Evolutionary conservation across 2,113 vertebrate genomes (phyloP), one percentile per base, ranked within the genome.

Genomic region (Orcinus orca): DNA sequence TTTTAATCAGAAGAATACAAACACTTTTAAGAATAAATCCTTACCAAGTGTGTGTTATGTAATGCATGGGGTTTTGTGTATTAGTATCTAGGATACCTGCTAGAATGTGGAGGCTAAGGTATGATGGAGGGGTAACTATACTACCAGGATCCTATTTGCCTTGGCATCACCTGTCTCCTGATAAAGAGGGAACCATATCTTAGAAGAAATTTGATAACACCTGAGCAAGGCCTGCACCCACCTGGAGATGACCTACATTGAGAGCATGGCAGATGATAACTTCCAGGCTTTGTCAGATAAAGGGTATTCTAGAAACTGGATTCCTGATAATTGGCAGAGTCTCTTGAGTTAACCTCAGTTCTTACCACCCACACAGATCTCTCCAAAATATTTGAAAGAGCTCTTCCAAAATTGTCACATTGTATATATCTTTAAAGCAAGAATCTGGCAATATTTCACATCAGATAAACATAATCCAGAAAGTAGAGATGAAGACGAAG

Each of bases 331-430:
- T 73, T 95, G 68, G 38, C 41, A 94, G 20, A 81, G 1, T 18
- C 62, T 94, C 50, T 88, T 70, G 41, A 85, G 47, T 55, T 93
- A 60, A 90, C 70, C 80, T 65, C 36, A 90, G 41, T 84, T 92
- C 47, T 94, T 97, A 93, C 58, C 23, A 15, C 25, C 41, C 8
- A 79, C 8, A 25, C 50, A 85, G 13, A 94, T 90, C 26, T 82
- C 21, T 88, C 63, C 68, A 68, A 97, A 94, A 80, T 90, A 94
- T 93, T 90, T 90, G 41, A 90, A 97, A 88, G 31, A 10, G 11
- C 6, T 88, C 58, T 94, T 76, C 44, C 6, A 68, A 71, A 80
- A 9, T 47, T 90, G 44, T 83, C 90, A 65, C 68, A 79, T 18
- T 86, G 29, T 63, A 18, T 53, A 6, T 60, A 58, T 31, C 36